These are phyloP conservation scores for Drosophila cognata DNA, from an alignment of 2,888 invertebrate species.

Conservation along the genomic window DNA sequence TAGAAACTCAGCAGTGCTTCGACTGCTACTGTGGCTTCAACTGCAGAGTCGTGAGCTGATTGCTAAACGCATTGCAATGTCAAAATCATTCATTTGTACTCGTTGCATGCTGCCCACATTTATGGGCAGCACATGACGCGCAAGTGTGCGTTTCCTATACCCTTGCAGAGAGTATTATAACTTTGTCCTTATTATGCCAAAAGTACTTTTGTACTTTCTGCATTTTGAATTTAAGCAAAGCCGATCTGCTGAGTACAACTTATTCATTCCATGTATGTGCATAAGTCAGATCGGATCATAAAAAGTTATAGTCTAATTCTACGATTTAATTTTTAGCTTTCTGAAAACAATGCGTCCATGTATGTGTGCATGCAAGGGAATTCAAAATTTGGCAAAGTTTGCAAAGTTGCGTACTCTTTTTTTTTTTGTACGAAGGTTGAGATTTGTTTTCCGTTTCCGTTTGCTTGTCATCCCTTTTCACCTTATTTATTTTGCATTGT, in stretches of 20 bases:
- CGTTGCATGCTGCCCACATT: conserved; percentile 24
- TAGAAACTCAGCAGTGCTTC: conserved; percentile 34
- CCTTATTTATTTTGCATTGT: conserved; percentile 68
- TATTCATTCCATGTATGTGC: background rate
- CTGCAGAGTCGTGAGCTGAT: conserved; percentile 73
- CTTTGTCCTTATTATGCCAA: background rate
- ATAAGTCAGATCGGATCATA: background rate
- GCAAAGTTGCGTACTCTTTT: background rate
- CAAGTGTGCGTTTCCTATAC: conserved; percentile 9
- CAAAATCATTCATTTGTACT: conserved; percentile 45
- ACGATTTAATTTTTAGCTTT: background rate
- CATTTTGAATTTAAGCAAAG: background rate
- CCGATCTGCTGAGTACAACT: background rate
- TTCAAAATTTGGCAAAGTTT: background rate
- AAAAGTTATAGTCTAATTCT: background rate
- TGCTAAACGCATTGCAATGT: conserved; percentile 70
- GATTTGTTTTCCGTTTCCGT: conserved; percentile 68
- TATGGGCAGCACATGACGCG: conserved; percentile 34
- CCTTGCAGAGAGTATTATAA: conserved; percentile 7
- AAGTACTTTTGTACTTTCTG: background rate
- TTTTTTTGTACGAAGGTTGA: conserved; percentile 32
- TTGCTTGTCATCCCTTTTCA: conserved; percentile 40
- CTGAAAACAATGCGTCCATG: background rate
- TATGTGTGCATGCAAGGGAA: conserved; percentile 2
- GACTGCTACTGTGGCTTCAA: conserved; percentile 29